A percentile compares a stretch with the other conserved stretches of the same genome.
Conservation (phyloP, 2,888 invertebrate genomes). For the Drosophila robusta region DNA sequence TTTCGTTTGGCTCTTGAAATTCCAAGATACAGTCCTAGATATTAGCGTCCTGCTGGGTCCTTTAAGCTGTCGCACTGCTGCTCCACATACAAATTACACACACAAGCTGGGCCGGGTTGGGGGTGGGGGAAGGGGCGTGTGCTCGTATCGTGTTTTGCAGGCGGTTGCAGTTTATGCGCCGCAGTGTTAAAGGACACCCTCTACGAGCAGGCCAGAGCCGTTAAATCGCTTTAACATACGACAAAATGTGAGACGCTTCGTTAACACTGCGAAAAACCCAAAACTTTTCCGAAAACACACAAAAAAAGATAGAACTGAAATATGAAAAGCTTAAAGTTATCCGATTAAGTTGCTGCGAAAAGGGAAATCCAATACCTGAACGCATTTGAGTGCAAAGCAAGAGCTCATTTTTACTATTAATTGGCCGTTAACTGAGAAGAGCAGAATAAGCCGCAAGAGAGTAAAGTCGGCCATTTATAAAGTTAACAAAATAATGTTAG, state of each 20-base stretch:
- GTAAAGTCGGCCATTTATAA: background rate
- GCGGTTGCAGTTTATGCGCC: conserved; percentile 66
- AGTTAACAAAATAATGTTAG: too few species aligned
- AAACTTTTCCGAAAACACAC: background rate
- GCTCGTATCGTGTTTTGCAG: conserved; percentile 52
- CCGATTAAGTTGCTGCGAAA: conserved; percentile 3
- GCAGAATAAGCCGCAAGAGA: background rate
- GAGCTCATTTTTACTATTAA: background rate
- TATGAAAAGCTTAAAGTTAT: conserved; percentile 19
- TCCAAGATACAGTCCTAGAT: conserved; percentile 30
- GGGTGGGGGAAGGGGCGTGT: background rate
- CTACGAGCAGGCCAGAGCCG: conserved; percentile 21
- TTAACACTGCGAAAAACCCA: conserved; percentile 29
- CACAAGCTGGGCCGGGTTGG: conserved; percentile 13
- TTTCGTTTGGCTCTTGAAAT: conserved; percentile 7
- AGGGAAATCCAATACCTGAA: conserved; percentile 1
- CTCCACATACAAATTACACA: conserved; percentile 61
- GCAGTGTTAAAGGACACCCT: conserved; percentile 58
- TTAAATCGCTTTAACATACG: conserved; percentile 47
- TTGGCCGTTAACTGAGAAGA: background rate
- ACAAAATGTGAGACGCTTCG: conserved; percentile 20
- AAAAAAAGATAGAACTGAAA: background rate
- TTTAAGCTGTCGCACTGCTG: conserved; percentile 56
- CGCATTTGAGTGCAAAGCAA: too few species aligned
- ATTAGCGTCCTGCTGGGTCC: conserved; percentile 59